Conservation (phyloP, 1,140 invertebrate species). For the Cheumatopsyche charites region DNA sequence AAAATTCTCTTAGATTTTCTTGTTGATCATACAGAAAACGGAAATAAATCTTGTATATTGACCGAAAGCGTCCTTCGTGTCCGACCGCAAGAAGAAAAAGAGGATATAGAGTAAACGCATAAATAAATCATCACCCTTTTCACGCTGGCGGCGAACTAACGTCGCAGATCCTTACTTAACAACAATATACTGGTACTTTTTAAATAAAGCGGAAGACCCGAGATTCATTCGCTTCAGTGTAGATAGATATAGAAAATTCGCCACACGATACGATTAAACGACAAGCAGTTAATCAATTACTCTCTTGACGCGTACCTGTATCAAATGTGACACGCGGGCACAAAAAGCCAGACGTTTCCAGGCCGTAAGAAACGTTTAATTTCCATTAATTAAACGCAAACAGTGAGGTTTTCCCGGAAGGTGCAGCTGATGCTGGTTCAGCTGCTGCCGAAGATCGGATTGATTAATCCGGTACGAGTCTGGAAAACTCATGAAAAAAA, state of each 20-base stretch:
- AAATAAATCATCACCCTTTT: slow-evolving; percentile 28
- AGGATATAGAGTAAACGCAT: background rate
- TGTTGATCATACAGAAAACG: slow-evolving; percentile 8
- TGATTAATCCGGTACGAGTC: too few relatives aligned
- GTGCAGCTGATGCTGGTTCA: too few relatives aligned
- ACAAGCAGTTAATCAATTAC: too few relatives aligned
- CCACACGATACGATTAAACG: too few relatives aligned
- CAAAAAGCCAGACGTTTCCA: background rate
- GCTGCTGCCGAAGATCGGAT: too few relatives aligned
- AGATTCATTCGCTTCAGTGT: too few relatives aligned
- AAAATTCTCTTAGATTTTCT: slow-evolving; percentile 8
- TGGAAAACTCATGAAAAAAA: too few relatives aligned
- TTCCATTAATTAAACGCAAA: slow-evolving; percentile 6
- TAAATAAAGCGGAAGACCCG: too few relatives aligned
- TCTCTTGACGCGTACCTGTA: too few relatives aligned
- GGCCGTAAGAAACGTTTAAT: background rate
- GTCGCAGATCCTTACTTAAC: background rate
- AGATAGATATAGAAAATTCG: too few relatives aligned
- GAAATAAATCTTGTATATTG: slow-evolving; percentile 22
- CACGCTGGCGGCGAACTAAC: background rate
- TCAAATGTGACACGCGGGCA: too few relatives aligned
- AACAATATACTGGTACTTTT: background rate
- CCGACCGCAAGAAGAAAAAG: slow-evolving; percentile 4
- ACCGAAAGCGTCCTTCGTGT: slow-evolving; percentile 6
- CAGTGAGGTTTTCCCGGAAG: background rate